Evolutionary conservation across 1,140 invertebrate genomes (phyloP).

Genomic region (Ooceraea biroi): DNA sequence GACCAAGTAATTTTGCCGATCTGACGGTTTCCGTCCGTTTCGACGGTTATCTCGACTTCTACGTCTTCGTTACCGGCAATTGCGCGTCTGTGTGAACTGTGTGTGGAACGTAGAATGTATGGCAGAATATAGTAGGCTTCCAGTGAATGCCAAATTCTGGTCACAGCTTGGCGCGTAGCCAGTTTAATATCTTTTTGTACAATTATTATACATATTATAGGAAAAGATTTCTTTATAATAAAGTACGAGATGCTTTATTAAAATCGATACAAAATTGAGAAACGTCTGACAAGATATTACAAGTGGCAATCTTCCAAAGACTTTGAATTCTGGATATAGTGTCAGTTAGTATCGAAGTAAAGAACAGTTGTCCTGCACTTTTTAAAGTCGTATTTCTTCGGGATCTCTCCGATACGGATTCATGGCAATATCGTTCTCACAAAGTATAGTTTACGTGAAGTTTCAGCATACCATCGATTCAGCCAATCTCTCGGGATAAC

Average conservation of each 20-base stretch:
- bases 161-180: neutral
- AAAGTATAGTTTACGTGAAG: conserved; percentile 49
- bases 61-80: neutral
- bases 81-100: neutral
- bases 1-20: conserved; percentile 31
- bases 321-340: conserved; percentile 4
- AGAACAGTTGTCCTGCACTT: conserved; percentile 26
- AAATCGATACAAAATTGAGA: neutral
- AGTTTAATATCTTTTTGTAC: neutral
- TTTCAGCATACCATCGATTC: conserved; percentile 44
- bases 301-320: neutral
- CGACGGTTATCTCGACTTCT: neutral
- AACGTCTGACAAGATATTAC: neutral
- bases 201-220: conserved; percentile 6
- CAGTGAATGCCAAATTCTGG: neutral
- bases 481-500: conserved; percentile 18
- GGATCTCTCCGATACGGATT: conserved; percentile 43
- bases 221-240: neutral
- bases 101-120: neutral
- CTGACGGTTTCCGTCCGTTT: neutral
- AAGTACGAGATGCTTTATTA: neutral
- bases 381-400: conserved; percentile 42
- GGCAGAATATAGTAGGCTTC: too few species aligned
- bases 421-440: conserved; percentile 38
- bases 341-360: conserved; percentile 2